Evolutionary conservation across 2,113 vertebrate species (phyloP).

Genomic region (Cephalopholis sonnerati): DNA sequence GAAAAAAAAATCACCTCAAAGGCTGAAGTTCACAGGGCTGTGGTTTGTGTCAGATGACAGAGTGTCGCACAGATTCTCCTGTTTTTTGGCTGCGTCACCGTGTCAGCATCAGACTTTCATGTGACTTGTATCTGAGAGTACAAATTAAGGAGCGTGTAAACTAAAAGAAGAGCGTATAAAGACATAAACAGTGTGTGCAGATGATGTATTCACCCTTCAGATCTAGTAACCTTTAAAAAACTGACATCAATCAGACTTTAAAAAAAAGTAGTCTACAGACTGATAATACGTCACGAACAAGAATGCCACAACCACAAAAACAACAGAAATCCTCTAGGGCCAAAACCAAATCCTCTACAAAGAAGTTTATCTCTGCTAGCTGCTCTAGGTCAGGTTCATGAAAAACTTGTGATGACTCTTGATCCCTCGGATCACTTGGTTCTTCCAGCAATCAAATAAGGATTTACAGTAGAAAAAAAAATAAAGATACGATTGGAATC

Average conservation of each 20-base stretch:
- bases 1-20: conserved; percentile 12
- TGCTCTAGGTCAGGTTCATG: conserved; percentile 61
- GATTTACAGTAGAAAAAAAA: conserved; percentile 76
- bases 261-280: conserved; percentile 54
- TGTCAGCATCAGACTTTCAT: conserved; percentile 46
- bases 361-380: conserved; percentile 57
- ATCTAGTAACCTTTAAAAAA: conserved; percentile 42
- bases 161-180: conserved; percentile 39
- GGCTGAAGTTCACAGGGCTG: conserved; percentile 16
- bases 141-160: conserved; percentile 28
- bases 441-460: conserved; percentile 73
- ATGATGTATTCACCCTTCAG: conserved; percentile 22
- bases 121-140: conserved; percentile 46
- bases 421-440: conserved; percentile 62
- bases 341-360: conserved; percentile 62
- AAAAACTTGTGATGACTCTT: conserved; percentile 45
- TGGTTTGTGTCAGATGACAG: conserved; percentile 46
- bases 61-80: conserved; percentile 19
- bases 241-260: conserved; percentile 42
- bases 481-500: conserved; percentile 57
- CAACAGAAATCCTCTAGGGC: conserved; percentile 55
- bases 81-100: conserved; percentile 7
- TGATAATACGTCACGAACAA: conserved; percentile 57
- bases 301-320: conserved; percentile 61
- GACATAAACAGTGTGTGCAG: background rate